These are phyloP conservation scores for Amphilophus citrinellus DNA, from an alignment of 2,113 vertebrate genomes.

Conservation along the genomic window DNA sequence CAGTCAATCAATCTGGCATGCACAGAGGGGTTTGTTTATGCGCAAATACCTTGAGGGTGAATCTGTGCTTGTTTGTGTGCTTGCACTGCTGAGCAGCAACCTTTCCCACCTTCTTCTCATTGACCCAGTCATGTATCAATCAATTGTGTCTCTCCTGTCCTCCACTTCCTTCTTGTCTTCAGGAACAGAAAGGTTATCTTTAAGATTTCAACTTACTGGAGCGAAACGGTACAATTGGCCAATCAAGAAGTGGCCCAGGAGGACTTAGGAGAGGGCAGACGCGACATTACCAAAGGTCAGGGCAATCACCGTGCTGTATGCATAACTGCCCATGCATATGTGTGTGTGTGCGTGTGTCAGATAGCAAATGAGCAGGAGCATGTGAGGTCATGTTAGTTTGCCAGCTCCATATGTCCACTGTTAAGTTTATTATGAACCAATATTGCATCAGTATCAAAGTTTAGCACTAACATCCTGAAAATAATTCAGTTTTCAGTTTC, in stretches of 20 bases:
- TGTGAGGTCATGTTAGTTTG: no score
- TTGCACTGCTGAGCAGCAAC: not conserved
- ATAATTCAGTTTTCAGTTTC: no score
- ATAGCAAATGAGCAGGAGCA: no score
- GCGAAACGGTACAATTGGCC: not conserved
- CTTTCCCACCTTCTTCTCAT: slow-evolving; percentile 26
- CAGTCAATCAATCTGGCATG: slow-evolving; percentile 9
- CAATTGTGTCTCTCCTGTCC: slow-evolving; percentile 1
- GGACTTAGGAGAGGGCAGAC: not conserved
- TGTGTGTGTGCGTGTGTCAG: not conserved
- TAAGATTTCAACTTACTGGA: slow-evolving; percentile 8
- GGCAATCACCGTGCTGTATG: not conserved
- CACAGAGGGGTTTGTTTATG: not conserved
- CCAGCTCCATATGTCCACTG: no score
- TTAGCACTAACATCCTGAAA: no score
- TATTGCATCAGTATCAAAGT: no score
- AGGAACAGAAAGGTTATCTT: slow-evolving; percentile 8
- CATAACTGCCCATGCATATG: not conserved
- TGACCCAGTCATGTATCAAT: slow-evolving; percentile 10
- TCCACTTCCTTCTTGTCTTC: slow-evolving; percentile 1
- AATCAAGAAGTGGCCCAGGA: not conserved
- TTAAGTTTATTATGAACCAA: no score
- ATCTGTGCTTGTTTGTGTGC: slow-evolving; percentile 14
- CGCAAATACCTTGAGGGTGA: slow-evolving; percentile 26
- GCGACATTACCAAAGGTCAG: not conserved